Percentiles rank a stretch among this genome's conserved stretches.
phyloP scores from a whole-genome alignment of 2,797 vertebrate genomes.

The Falco peregrinus region DNA sequence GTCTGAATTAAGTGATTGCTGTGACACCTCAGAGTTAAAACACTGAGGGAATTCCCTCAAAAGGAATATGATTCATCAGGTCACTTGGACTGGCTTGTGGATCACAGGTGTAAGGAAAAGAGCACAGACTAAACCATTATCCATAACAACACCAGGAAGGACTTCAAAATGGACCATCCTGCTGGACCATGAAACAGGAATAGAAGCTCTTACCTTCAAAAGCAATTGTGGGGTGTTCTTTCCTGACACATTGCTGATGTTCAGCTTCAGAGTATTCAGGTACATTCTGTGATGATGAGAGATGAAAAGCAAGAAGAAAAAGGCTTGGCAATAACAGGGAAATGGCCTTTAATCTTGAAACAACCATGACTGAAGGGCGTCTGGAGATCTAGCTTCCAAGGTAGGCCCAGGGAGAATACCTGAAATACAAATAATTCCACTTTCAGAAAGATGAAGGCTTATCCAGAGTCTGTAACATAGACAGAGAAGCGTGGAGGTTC shows the following conservation, averaged over 20 bases:
- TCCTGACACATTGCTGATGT: conserved; percentile 81
- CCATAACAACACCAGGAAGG: neutral
- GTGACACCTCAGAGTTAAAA: conserved; percentile 23
- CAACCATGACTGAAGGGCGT: conserved; percentile 86
- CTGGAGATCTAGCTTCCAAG: conserved; percentile 86
- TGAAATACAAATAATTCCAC: conserved; percentile 71
- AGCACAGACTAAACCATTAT: neutral
- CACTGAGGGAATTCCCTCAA: neutral
- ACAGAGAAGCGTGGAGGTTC: neutral
- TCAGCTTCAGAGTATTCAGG: conserved; percentile 67
- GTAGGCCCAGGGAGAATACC: conserved; percentile 80
- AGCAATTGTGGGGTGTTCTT: conserved; percentile 91
- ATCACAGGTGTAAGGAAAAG: neutral
- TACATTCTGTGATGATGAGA: conserved; percentile 77
- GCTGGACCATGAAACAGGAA: conserved; percentile 2
- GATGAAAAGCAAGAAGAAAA: conserved; percentile 79
- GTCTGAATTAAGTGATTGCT: neutral
- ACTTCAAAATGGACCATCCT: conserved; percentile 28
- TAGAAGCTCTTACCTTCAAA: conserved; percentile 87
- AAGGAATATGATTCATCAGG: neutral
- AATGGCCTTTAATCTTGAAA: conserved; percentile 80
- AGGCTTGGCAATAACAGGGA: conserved; percentile 83
- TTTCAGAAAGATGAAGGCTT: conserved; percentile 17
- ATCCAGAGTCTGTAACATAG: neutral
- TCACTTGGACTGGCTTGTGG: neutral